Conservation (phyloP, 2,113 vertebrate genomes). For the Heliornis fulica region DNA sequence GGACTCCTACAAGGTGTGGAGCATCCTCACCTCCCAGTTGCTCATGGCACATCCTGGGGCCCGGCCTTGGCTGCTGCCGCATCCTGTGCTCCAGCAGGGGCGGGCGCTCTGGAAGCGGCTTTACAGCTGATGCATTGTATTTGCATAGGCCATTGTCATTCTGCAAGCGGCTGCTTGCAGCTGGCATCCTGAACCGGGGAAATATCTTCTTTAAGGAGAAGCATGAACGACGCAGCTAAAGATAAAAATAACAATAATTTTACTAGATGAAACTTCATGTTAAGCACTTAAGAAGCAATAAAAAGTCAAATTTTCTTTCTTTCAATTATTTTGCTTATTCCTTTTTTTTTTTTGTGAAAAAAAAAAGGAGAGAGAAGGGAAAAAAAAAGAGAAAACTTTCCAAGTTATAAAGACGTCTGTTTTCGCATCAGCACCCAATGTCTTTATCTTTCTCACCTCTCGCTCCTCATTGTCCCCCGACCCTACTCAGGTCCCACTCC, state of each 20-base stretch:
- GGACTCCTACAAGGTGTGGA: neutral
- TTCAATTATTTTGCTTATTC: constrained; percentile 69
- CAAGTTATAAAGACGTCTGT: neutral
- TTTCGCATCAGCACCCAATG: neutral
- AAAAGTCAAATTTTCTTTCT: constrained; percentile 65
- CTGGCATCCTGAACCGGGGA: constrained; percentile 61
- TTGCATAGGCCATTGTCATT: constrained; percentile 66
- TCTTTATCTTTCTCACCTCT: neutral
- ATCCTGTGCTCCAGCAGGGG: neutral
- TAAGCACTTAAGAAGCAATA: constrained; percentile 70
- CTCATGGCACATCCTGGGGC: neutral
- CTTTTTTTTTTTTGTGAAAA: neutral
- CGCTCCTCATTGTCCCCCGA: neutral
- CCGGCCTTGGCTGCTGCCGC: neutral
- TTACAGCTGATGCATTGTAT: constrained; percentile 19
- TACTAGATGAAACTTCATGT: constrained; percentile 67
- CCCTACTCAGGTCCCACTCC: neutral
- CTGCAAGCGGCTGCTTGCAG: constrained; percentile 50
- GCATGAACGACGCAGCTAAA: constrained; percentile 39
- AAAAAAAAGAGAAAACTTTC: neutral
- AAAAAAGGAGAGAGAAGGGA: neutral
- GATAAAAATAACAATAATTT: constrained; percentile 72
- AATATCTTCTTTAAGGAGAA: constrained; percentile 55
- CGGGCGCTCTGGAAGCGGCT: neutral
- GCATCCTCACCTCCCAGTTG: neutral